Evolutionary conservation across 2,888 invertebrate species (phyloP), one percentile per base, ranked within the genome.

Genomic region (Teleogryllus oceanicus): DNA sequence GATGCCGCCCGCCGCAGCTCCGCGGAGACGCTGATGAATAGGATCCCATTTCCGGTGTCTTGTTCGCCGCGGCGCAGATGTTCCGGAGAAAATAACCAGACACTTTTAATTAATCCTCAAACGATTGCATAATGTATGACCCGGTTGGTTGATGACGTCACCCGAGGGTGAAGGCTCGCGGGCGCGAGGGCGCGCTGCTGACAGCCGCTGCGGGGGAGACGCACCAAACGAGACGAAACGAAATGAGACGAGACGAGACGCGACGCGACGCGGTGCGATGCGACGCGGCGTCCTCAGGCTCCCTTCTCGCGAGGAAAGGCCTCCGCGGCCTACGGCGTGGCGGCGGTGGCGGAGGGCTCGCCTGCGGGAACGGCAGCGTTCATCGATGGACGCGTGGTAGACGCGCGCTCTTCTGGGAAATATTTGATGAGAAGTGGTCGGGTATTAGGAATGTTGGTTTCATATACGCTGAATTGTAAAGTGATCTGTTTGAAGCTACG

Each of bases 31-130:
- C 62, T 62, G 62, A 62, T 62, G 62, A 62, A 62, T 62, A 62
- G 62, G 62, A 62, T 62, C 62, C 62, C 62, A 62, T 62, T 62
- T 62, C 62, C 62, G 62, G 62, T 62, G 62, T 62, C 62, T 62
- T 62, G 62, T 62, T 62, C n/a, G 62, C 62, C 62, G 62, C 62
- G 13, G 62, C 62, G 62, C 62, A 62, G 62, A 62, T 62, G 62
- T 62, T 62, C 62, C 37, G 62, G 62, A n/a, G 62, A 62, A 62
- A 62, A 62, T 62, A 62, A 62, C 62, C 62, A 62, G 62, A 62
- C 62, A 62, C 62, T 62, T 62, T 62, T 62, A 62, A 62, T 62
- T 62, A 62, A 62, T 62, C 62, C 62, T 62, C 62, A 62, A 62
- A 62, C 62, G 62, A 62, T 62, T 62, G 62, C n/a, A 62, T 62